phyloP scores from a whole-genome alignment of 2,888 invertebrate species.

The Andricus curvator region DNA sequence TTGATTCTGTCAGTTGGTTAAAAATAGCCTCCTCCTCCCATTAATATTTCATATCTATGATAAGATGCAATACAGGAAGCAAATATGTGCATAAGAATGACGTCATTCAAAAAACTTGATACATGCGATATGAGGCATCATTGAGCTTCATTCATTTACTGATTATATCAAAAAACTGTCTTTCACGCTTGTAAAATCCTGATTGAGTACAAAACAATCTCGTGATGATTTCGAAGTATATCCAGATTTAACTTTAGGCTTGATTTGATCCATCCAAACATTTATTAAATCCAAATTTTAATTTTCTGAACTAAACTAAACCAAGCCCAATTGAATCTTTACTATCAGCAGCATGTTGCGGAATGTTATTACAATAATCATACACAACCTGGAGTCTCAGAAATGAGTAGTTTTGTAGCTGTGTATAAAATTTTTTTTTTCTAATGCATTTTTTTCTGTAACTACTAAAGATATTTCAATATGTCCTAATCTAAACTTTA shows the following conservation, averaged over 20 bases:
- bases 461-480: too few species aligned
- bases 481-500: too few species aligned
- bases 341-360: too few species aligned
- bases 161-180: neutral
- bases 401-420: too few species aligned
- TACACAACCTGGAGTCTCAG: too few species aligned
- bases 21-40: neutral
- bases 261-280: neutral
- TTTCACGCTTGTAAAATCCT: neutral
- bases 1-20: neutral
- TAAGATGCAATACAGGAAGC: neutral
- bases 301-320: too few species aligned
- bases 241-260: neutral
- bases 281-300: neutral
- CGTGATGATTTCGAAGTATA: neutral
- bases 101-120: constrained; percentile 3
- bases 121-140: neutral
- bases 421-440: too few species aligned
- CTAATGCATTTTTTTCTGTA: too few species aligned
- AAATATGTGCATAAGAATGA: neutral
- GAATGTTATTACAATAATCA: too few species aligned
- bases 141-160: neutral
- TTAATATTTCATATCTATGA: neutral
- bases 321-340: too few species aligned
- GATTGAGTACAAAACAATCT: neutral